Evolutionary conservation across 2,888 invertebrate species (phyloP).

Genomic region (Acrobasis consociella): DNA sequence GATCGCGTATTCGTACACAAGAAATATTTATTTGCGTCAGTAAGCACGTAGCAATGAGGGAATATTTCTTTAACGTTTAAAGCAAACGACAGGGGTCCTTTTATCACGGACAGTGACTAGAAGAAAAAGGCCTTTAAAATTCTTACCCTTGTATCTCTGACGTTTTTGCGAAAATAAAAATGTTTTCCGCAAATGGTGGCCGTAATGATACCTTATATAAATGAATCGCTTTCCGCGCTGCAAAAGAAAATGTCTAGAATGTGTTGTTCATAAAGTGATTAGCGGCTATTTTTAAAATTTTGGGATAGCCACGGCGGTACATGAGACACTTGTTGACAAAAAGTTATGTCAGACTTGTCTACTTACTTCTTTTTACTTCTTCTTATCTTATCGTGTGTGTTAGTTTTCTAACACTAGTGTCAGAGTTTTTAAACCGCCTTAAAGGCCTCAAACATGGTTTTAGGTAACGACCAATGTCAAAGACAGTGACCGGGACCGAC

Average conservation of each 20-base stretch:
- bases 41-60: slow-evolving; percentile 34
- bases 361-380: no score
- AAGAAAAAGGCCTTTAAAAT: slow-evolving; percentile 53
- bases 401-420: no score
- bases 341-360: no score
- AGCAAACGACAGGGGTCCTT: slow-evolving; percentile 47
- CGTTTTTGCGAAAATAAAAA: slow-evolving; percentile 37
- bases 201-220: slow-evolving; percentile 28
- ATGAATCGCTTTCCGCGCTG: slow-evolving; percentile 28
- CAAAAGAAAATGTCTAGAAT: slow-evolving; percentile 20
- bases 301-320: no score
- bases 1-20: slow-evolving; percentile 15
- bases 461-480: no score
- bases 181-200: slow-evolving; percentile 33
- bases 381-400: no score
- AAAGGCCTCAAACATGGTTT: no score
- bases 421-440: no score
- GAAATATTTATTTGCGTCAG: slow-evolving; percentile 32
- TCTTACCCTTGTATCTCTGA: slow-evolving; percentile 51
- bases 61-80: slow-evolving; percentile 37
- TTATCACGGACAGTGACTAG: slow-evolving; percentile 52
- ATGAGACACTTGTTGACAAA: no score
- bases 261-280: slow-evolving; percentile 11
- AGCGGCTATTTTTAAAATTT: not conserved
- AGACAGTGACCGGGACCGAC: no score